Conservation (phyloP, 1,140 invertebrate species). For the Catajapyx aquilonaris region DNA sequence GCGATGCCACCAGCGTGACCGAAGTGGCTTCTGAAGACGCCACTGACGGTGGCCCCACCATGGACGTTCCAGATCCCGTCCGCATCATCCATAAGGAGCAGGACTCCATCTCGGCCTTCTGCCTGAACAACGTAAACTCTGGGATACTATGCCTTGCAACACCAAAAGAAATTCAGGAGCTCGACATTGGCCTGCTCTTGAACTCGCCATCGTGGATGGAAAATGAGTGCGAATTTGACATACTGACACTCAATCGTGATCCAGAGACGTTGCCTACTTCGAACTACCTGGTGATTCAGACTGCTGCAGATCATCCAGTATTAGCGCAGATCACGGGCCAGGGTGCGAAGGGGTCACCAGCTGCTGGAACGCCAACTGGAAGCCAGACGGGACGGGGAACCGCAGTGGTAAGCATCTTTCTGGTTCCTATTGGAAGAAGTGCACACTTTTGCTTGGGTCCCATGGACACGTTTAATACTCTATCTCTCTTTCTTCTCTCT, state of each 20-base stretch:
- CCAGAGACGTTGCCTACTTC: too few species aligned
- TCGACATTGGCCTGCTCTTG: conserved; percentile 77
- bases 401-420: conserved; percentile 56
- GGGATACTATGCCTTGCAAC: conserved; percentile 60
- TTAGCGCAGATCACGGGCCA: conserved; percentile 19
- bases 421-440: too few species aligned
- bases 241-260: conserved; percentile 38
- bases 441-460: background rate
- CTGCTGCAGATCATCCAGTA: conserved; percentile 46
- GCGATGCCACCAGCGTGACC: conserved; percentile 27
- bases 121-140: conserved; percentile 59
- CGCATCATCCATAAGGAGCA: conserved; percentile 97
- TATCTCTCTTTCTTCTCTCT: conserved; percentile 10
- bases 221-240: conserved; percentile 90
- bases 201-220: conserved; percentile 78
- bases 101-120: conserved; percentile 94
- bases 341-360: conserved; percentile 5
- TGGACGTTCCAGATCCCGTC: conserved; percentile 48
- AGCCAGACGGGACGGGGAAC: conserved; percentile 67
- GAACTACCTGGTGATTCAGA: conserved; percentile 82
- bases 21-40: too few species aligned
- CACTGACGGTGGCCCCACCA: conserved; percentile 7
- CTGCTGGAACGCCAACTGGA: conserved; percentile 4
- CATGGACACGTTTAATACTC: conserved; percentile 3
- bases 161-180: conserved; percentile 89